Percentiles rank a stretch among this genome's conserved stretches.
Evolutionary conservation across 1,140 invertebrate species (phyloP).

Genomic region (Zaprionus gabonicus): DNA sequence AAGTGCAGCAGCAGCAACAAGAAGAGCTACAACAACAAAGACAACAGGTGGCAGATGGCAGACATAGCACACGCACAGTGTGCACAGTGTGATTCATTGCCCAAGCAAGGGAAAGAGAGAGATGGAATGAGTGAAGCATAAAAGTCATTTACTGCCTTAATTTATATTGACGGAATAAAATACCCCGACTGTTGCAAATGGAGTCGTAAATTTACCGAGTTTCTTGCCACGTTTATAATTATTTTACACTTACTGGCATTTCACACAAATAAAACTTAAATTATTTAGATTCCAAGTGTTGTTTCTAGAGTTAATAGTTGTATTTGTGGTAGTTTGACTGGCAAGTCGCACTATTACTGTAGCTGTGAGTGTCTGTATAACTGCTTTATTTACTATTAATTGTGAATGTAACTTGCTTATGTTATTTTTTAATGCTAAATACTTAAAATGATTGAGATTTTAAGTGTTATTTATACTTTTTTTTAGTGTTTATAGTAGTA

Average conservation of each 20-base stretch:
- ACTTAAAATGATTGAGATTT: too few relatives aligned
- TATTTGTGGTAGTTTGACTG: too few relatives aligned
- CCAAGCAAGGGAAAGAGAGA: background rate
- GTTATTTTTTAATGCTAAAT: too few relatives aligned
- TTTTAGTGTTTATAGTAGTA: too few relatives aligned
- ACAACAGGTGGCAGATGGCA: conserved; percentile 64
- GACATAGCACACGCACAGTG: background rate
- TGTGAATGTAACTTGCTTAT: too few relatives aligned
- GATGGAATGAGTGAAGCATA: background rate
- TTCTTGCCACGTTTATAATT: background rate
- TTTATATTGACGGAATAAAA: conserved; percentile 2
- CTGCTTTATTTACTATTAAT: too few relatives aligned
- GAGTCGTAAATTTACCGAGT: background rate
- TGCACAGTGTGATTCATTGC: conserved; percentile 22
- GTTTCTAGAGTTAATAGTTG: background rate
- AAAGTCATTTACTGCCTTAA: background rate
- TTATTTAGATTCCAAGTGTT: background rate
- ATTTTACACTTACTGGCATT: background rate
- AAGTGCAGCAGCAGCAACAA: conserved; percentile 49
- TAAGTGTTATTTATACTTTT: too few relatives aligned
- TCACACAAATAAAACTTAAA: background rate
- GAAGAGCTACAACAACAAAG: conserved; percentile 31
- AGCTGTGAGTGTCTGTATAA: too few relatives aligned
- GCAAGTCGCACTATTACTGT: too few relatives aligned
- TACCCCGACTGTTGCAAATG: background rate